Percentiles rank a stretch among this genome's conserved stretches.
Evolutionary conservation across 2,797 vertebrate genomes (phyloP).

Genomic region (Pteronotus mesoamericanus): DNA sequence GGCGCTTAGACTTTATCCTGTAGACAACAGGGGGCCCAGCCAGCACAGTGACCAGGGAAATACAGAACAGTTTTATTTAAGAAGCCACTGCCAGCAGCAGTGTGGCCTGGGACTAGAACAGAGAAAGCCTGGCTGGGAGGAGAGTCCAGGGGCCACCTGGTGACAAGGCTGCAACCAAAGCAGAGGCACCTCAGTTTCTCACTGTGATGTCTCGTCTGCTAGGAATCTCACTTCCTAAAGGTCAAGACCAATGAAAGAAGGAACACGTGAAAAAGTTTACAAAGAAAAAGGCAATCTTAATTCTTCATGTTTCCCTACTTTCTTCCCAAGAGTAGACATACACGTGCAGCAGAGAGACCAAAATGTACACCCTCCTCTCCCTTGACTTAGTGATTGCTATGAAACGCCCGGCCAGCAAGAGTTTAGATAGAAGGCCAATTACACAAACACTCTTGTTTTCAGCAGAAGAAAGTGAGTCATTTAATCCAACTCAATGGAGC

Average conservation of each 20-base stretch:
- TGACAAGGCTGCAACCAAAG: not conserved
- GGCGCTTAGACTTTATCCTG: not conserved
- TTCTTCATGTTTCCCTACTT: not conserved
- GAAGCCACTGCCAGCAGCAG: not conserved
- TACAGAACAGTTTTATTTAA: not conserved
- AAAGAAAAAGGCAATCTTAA: not conserved
- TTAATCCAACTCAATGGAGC: not conserved
- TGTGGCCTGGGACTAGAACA: not conserved
- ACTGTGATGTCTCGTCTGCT: not conserved
- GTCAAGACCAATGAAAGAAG: not conserved
- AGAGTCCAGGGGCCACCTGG: not conserved
- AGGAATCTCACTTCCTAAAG: not conserved
- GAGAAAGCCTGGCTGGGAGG: not conserved
- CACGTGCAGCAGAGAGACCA: not conserved
- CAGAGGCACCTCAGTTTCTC: not conserved
- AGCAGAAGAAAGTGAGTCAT: not conserved
- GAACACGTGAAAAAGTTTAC: not conserved
- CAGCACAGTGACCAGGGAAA: not conserved
- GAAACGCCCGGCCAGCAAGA: not conserved
- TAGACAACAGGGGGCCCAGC: no score
- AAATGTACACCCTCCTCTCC: not conserved
- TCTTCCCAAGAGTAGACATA: not conserved
- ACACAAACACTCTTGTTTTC: not conserved
- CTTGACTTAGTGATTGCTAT: not conserved
- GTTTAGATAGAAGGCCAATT: not conserved